A percentile compares a stretch with the other conserved stretches of the same genome.
phyloP scores from a whole-genome alignment of 2,113 vertebrate genomes.

The Anhinga anhinga region DNA sequence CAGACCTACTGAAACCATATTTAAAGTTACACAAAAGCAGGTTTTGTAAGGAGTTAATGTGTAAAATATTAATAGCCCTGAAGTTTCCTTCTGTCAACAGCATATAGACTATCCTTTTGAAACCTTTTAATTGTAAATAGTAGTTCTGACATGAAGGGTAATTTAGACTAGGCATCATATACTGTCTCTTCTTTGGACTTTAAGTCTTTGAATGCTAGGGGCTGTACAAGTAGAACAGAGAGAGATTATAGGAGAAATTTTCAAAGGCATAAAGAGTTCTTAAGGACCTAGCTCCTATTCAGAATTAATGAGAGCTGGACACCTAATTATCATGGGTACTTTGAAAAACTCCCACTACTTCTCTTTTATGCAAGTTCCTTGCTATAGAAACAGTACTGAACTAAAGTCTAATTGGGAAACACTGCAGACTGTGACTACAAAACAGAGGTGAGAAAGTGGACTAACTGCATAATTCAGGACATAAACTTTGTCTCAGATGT shows the following conservation, averaged over 20 bases:
- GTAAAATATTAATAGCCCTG: background rate
- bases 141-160: background rate
- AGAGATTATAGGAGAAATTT: conserved; percentile 5
- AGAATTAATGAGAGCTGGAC: conserved; percentile 10
- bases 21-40: background rate
- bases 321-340: conserved; percentile 18
- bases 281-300: background rate
- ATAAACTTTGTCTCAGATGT: background rate
- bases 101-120: background rate
- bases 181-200: background rate
- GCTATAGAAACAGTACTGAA: background rate
- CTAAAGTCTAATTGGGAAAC: conserved; percentile 15
- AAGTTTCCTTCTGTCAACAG: background rate
- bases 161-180: background rate
- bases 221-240: background rate
- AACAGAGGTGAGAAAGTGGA: background rate
- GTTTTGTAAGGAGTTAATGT: background rate
- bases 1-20: background rate
- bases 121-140: background rate
- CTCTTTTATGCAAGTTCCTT: background rate
- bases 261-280: conserved; percentile 13
- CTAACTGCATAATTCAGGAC: background rate
- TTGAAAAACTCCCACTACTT: background rate
- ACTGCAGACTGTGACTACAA: background rate
- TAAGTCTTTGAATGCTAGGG: background rate